Evolutionary conservation across 1,140 invertebrate species (phyloP).

Genomic region (Cyphomyrmex costatus): DNA sequence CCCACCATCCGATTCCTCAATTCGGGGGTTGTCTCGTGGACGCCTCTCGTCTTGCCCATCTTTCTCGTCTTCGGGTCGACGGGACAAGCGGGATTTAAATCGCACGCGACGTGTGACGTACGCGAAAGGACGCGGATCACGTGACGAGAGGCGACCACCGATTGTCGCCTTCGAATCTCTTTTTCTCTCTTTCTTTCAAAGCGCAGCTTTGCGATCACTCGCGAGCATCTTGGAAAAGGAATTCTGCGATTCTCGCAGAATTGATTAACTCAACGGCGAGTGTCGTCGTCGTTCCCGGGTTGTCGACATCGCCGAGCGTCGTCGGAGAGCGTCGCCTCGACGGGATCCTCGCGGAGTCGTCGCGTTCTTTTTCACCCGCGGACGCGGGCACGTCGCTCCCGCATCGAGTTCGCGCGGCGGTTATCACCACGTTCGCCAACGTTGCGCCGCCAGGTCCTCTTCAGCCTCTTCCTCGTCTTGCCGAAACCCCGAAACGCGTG

Average conservation of each 20-base stretch:
- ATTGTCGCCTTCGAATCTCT: slow-evolving; percentile 23
- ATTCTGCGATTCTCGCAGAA: background rate
- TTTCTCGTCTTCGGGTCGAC: background rate
- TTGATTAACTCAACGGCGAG: background rate
- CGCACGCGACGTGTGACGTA: slow-evolving; percentile 76
- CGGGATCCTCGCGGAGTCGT: background rate
- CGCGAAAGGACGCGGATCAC: slow-evolving; percentile 68
- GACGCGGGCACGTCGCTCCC: background rate
- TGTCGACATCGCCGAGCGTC: slow-evolving; percentile 40
- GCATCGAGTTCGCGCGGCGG: background rate
- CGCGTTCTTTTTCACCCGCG: background rate
- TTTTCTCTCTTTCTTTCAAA: slow-evolving; percentile 15
- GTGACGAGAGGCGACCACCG: slow-evolving; percentile 70
- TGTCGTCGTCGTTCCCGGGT: background rate
- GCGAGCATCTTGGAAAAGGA: background rate
- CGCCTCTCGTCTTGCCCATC: slow-evolving; percentile 85
- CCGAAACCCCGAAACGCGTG: too few relatives aligned
- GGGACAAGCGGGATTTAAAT: slow-evolving; percentile 68
- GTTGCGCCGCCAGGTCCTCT: background rate
- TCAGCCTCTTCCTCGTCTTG: background rate
- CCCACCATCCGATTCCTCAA: slow-evolving; percentile 85
- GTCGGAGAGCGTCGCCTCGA: background rate
- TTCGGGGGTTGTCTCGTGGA: slow-evolving; percentile 86
- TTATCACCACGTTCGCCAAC: background rate
- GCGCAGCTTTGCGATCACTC: background rate